These are phyloP conservation scores for Karalla daura DNA, from an alignment of 2,797 vertebrate species.

Conservation along the genomic window DNA sequence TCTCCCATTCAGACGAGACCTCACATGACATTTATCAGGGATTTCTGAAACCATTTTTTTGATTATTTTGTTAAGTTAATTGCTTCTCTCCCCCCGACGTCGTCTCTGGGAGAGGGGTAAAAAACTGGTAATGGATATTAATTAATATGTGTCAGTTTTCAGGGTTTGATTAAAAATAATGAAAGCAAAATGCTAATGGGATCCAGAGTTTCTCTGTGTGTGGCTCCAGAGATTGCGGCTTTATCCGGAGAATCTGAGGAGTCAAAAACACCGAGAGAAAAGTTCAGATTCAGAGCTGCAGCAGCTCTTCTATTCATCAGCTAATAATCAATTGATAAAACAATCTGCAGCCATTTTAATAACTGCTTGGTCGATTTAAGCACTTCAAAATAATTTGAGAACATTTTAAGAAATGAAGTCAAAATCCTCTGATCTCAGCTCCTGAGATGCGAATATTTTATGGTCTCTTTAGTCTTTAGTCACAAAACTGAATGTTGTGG, in stretches of 20 bases:
- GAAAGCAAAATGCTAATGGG: conserved; percentile 84
- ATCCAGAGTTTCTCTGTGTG: conserved; percentile 80
- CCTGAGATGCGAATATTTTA: no score
- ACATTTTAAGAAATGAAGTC: no score
- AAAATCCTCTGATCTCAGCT: no score
- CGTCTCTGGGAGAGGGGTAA: conserved; percentile 75
- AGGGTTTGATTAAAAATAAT: conserved; percentile 88
- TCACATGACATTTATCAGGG: conserved; percentile 86
- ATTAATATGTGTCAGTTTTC: conserved; percentile 87
- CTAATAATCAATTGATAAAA: no score
- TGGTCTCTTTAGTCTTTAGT: no score
- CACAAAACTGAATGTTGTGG: no score
- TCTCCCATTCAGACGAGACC: conserved; percentile 84
- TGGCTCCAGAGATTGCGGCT: conserved; percentile 81
- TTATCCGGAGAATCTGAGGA: conserved; percentile 79
- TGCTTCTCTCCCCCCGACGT: conserved; percentile 80
- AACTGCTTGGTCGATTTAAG: no score
- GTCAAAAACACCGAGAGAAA: no score
- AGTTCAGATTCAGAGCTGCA: no score
- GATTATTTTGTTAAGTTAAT: conserved; percentile 88
- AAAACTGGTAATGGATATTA: conserved; percentile 85
- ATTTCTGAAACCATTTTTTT: conserved; percentile 85
- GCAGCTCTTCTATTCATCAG: no score
- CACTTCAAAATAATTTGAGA: no score
- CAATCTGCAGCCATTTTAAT: no score